A percentile compares a stretch with the other conserved stretches of the same genome.
phyloP scores from a whole-genome alignment of 2,888 invertebrate genomes.

The Chrysotoxum bicinctum region DNA sequence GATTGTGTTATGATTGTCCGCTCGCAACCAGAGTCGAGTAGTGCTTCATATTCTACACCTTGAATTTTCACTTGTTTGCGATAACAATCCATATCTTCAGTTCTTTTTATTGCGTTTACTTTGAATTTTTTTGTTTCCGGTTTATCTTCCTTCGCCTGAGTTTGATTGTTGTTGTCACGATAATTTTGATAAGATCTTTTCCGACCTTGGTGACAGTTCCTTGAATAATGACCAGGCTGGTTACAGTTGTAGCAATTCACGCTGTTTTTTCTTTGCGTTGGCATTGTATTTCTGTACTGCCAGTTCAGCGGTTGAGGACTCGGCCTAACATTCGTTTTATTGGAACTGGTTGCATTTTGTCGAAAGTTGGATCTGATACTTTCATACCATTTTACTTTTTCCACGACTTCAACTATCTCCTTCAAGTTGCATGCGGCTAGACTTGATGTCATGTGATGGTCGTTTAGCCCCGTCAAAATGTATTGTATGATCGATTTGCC shows the following conservation, averaged over 20 bases:
- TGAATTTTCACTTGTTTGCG: too few relatives aligned
- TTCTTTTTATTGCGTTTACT: not conserved
- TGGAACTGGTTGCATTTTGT: not conserved
- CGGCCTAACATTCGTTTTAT: not conserved
- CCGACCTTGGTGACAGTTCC: too few relatives aligned
- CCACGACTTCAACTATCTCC: not conserved
- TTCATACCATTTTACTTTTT: constrained; percentile 3
- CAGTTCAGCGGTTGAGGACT: not conserved
- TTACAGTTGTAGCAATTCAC: too few relatives aligned
- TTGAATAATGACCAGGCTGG: too few relatives aligned
- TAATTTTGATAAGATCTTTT: too few relatives aligned
- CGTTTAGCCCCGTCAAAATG: not conserved
- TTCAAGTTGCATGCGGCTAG: not conserved
- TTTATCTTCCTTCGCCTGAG: not conserved
- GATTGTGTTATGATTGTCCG: not conserved
- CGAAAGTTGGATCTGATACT: not conserved
- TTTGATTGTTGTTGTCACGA: not conserved
- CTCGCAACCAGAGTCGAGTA: constrained; percentile 1
- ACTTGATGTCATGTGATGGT: not conserved
- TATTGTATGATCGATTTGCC: not conserved
- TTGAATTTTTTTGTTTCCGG: not conserved
- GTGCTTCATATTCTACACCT: not conserved
- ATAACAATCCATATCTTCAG: not conserved
- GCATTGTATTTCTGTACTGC: not conserved
- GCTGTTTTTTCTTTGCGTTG: not conserved